These are phyloP conservation scores for Otocyon megalotis DNA, from an alignment of 2,113 vertebrate species.

Conservation along the genomic window DNA sequence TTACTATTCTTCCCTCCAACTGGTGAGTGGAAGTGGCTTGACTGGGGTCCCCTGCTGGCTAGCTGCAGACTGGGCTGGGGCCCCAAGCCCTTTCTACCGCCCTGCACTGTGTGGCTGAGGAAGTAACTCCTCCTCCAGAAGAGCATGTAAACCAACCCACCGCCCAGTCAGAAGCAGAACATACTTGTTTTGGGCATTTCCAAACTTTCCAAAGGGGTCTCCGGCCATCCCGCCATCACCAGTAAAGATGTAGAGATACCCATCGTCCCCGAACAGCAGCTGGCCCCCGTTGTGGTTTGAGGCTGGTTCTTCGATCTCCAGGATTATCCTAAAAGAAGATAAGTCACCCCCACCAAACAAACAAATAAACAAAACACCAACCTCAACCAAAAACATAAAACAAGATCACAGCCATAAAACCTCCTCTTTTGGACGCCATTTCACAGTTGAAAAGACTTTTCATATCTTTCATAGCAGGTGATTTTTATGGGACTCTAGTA, in stretches of 20 bases:
- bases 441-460: not conserved
- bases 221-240: conserved; percentile 98
- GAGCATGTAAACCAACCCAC: not conserved
- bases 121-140: too few relatives aligned
- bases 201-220: conserved; percentile 96
- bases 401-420: not conserved
- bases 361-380: not conserved
- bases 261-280: conserved; percentile 95
- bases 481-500: not conserved
- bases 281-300: conserved; percentile 98
- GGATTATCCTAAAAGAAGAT: conserved; percentile 90
- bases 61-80: not conserved
- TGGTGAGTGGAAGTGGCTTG: not conserved
- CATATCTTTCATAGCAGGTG: not conserved
- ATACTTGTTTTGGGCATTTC: conserved; percentile 98
- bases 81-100: not conserved
- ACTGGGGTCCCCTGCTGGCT: not conserved
- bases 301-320: conserved; percentile 97
- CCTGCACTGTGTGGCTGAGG: fast-evolving
- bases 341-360: not conserved
- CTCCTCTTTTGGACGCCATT: not conserved
- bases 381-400: not conserved
- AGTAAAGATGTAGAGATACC: conserved; percentile 97
- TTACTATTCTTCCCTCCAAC: fast-evolving
- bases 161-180: conserved; percentile 52